These are phyloP conservation scores for Clytia hemisphaerica DNA, from an alignment of 30 jellyfish, hydroid and myxozoan species.

Conservation along the genomic window DNA sequence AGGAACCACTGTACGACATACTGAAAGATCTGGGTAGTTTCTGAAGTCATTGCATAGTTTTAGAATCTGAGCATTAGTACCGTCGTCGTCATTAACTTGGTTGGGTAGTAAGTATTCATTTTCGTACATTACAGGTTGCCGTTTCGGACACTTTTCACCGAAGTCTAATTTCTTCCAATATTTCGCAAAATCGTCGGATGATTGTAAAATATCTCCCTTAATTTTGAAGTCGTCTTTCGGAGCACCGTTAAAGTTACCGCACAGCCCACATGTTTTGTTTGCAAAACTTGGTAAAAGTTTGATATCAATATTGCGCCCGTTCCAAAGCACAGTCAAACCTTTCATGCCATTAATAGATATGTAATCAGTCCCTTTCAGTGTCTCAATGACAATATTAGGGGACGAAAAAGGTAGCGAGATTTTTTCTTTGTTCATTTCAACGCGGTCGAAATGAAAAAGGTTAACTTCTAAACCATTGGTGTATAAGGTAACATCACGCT, in stretches of 20 bases:
- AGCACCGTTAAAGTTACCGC: slow-evolving; percentile 69
- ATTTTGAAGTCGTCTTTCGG: slow-evolving; percentile 40
- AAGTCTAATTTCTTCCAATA: slow-evolving; percentile 60
- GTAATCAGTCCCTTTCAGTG: slow-evolving; percentile 46
- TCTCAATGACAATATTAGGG: slow-evolving; percentile 43
- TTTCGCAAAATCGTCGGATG: slow-evolving; percentile 41
- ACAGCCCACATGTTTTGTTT: slow-evolving; percentile 79
- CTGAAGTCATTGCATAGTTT: slow-evolving; percentile 30
- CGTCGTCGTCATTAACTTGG: slow-evolving; percentile 19
- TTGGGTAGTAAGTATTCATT: too few species aligned
- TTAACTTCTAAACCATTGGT: slow-evolving; percentile 28
- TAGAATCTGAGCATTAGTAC: neutral
- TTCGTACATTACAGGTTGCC: too few species aligned
- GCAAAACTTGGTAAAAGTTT: slow-evolving; percentile 34
- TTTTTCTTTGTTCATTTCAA: slow-evolving; percentile 27
- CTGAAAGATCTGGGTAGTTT: slow-evolving; percentile 1
- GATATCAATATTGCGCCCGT: slow-evolving; percentile 53
- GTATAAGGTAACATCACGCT: slow-evolving; percentile 45
- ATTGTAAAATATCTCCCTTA: slow-evolving; percentile 17
- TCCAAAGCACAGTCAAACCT: slow-evolving; percentile 61
- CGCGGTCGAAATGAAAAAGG: slow-evolving; percentile 36
- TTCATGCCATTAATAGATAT: slow-evolving; percentile 46
- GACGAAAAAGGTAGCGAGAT: slow-evolving; percentile 39
- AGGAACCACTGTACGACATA: slow-evolving; percentile 31
- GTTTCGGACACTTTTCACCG: slow-evolving; percentile 56